These are phyloP conservation scores for Chionomys nivalis DNA, from an alignment of 2,113 vertebrate genomes.

Conservation along the genomic window DNA sequence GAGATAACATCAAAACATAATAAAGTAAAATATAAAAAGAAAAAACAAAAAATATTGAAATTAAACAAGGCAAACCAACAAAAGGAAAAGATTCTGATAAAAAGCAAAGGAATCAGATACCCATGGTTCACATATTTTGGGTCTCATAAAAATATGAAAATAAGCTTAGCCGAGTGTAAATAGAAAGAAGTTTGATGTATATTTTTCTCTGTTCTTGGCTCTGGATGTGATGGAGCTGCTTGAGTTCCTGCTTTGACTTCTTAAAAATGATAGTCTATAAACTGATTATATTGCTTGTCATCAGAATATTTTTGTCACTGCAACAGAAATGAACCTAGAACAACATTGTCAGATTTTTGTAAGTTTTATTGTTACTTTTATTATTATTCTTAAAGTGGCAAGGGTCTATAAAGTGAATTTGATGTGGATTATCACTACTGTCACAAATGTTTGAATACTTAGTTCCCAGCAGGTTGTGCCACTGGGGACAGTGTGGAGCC, in stretches of 20 bases:
- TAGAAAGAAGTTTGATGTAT: background rate
- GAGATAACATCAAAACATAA: background rate
- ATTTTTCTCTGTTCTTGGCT: background rate
- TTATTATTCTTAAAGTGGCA: background rate
- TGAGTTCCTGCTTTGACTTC: background rate
- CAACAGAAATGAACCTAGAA: background rate
- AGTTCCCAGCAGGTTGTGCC: background rate
- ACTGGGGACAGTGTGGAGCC: background rate
- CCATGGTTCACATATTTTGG: background rate
- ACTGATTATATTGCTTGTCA: background rate
- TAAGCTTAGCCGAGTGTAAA: background rate
- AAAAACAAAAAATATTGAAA: background rate
- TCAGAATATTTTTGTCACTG: background rate
- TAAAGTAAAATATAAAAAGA: background rate
- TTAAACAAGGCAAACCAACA: background rate
- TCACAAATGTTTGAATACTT: background rate
- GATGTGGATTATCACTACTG: background rate
- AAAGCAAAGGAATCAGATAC: background rate
- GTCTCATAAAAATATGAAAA: background rate
- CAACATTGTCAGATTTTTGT: background rate
- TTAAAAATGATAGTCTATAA: background rate
- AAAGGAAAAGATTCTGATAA: background rate
- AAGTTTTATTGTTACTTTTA: background rate
- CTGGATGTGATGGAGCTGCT: background rate
- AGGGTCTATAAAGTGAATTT: background rate